Percentiles rank a stretch among this genome's conserved stretches.
These are phyloP conservation scores for Zaprionus gabonicus DNA, from an alignment of 1,140 invertebrate genomes.

Conservation along the genomic window DNA sequence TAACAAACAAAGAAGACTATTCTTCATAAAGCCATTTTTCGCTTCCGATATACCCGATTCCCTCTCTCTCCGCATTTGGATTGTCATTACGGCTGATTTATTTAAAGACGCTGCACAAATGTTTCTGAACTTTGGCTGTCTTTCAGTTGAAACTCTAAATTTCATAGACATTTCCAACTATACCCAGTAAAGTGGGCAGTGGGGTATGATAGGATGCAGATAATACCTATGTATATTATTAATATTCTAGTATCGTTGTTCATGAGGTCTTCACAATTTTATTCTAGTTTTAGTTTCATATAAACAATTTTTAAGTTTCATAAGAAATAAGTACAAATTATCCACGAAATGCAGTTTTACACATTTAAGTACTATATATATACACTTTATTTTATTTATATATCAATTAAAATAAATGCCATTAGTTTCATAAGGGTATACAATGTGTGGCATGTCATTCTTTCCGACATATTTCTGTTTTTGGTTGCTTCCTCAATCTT, in stretches of 20 bases:
- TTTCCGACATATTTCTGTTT: conserved; percentile 43
- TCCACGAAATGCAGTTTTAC: no score
- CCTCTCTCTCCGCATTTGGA: conserved; percentile 3
- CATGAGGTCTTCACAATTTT: no score
- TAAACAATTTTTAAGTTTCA: no score
- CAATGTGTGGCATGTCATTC: neutral
- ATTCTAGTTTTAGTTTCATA: no score
- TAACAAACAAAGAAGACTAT: conserved; percentile 65
- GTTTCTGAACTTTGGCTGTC: conserved; percentile 73
- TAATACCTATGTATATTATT: no score
- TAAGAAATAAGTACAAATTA: no score
- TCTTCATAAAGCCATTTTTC: conserved; percentile 47
- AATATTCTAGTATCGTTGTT: no score
- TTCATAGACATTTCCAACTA: neutral
- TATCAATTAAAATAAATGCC: no score
- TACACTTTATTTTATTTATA: no score
- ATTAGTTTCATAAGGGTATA: neutral
- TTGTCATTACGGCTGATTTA: conserved; percentile 68
- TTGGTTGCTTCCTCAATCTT: conserved; percentile 60
- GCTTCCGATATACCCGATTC: conserved; percentile 14
- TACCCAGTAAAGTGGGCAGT: neutral
- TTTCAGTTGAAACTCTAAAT: conserved; percentile 49
- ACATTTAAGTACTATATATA: no score
- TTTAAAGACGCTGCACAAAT: conserved; percentile 74
- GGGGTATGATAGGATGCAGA: neutral